A percentile compares a stretch with the other conserved stretches of the same genome.
phyloP scores from a whole-genome alignment of 2,888 invertebrate genomes.

The Nasonia oneida region DNA sequence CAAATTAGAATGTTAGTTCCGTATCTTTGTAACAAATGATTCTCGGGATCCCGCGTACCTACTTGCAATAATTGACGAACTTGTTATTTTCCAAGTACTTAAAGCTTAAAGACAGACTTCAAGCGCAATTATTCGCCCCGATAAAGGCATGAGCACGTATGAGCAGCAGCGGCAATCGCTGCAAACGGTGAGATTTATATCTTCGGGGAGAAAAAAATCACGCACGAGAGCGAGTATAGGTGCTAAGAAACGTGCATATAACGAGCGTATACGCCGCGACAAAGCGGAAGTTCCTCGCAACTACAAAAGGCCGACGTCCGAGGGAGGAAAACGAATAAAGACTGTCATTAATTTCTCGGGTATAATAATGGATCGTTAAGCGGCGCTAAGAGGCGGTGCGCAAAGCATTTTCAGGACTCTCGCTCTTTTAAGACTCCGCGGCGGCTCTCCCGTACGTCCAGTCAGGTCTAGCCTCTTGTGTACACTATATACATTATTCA shows the following conservation, averaged over 20 bases:
- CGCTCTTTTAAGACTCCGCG: conserved; percentile 20
- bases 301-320: neutral
- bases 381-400: conserved; percentile 20
- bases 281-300: neutral
- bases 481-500: neutral
- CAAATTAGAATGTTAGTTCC: neutral
- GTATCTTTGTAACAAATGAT: neutral
- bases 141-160: neutral
- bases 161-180: neutral
- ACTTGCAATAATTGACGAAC: neutral
- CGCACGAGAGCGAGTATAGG: neutral
- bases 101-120: neutral
- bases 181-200: neutral
- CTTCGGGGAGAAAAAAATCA: neutral
- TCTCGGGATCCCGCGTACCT: neutral
- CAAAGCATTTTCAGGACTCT: neutral
- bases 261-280: neutral
- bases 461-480: no score
- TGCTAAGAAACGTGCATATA: neutral
- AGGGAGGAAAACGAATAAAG: neutral
- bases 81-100: neutral
- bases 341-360: conserved; percentile 17
- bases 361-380: conserved; percentile 34
- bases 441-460: neutral
- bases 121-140: neutral